Conservation (phyloP, 2,888 invertebrate genomes). For the Mayetiola destructor region DNA sequence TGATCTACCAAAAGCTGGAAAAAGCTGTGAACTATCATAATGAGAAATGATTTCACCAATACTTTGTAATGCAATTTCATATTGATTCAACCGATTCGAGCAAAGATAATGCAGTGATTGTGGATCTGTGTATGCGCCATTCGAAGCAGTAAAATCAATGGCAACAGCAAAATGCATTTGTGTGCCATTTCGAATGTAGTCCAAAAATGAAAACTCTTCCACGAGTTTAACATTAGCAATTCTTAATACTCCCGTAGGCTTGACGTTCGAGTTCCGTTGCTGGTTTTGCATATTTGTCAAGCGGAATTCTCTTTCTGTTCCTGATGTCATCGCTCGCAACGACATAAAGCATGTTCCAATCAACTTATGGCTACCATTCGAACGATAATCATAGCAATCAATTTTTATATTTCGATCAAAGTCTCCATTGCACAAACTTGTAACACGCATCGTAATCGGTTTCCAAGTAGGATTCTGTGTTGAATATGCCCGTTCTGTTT, state of each 20-base stretch:
- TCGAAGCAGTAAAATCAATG: constrained; percentile 10
- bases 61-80: constrained; percentile 5
- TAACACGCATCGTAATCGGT: background rate
- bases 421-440: constrained; percentile 12
- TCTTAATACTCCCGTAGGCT: background rate
- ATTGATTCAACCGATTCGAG: background rate
- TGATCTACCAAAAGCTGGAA: constrained; percentile 9
- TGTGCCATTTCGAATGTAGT: constrained; percentile 5
- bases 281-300: background rate
- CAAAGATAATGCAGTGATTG: background rate
- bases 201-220: constrained; percentile 9
- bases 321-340: background rate
- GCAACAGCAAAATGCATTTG: constrained; percentile 14
- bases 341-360: background rate
- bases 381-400: constrained; percentile 8
- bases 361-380: constrained; percentile 12
- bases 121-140: constrained; percentile 2
- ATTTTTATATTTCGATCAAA: constrained; percentile 12
- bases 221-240: background rate
- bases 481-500: background rate
- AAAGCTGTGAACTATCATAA: constrained; percentile 11
- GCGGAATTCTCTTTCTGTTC: background rate
- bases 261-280: background rate
- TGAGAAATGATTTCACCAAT: constrained; percentile 2
- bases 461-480: constrained; percentile 2